Base-by-base conservation (phyloP, 1,140 invertebrate genomes). In the Pygmarrhopalites habei region DNA sequence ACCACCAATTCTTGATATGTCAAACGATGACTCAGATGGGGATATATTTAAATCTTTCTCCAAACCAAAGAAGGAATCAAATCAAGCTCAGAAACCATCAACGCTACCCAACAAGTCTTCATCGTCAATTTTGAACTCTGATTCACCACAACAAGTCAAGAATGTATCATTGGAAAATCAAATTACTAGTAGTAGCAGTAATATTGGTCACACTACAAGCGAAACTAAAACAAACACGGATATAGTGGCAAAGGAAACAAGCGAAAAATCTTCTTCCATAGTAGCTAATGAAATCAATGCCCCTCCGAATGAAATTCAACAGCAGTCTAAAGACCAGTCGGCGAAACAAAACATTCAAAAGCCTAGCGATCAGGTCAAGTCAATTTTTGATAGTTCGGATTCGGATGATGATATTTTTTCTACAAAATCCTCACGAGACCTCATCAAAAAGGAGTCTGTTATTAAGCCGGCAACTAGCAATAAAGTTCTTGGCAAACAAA, bases 341-440 rank as follows among this genome's bases (percentile, higher is more conserved):
- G 10, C 46, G 10, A 7, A 39, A 10, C 35, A 39, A 49, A 49
- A 49, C 5, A 7, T 49, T 49, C 7, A 15, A 23, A 49, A 49
- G 23, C 23, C 19, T 21, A 30, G 4, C 12, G 10, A 55, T 12
- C 14, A 30, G 4, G 28, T n/a, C 14, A 46, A 28, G 15, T 62
- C 60, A 4, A 32, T 43, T 10, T 58, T 62, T 57, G 51, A 58
- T 28, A 44, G 49, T 21, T 62, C 60, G 28, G 60, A 62, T 44
- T 62, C 60, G n/a, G 60, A 49, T 26, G 60, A 62, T 41, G 60
- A 62, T 58, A 21, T 62, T 3, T 62, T 62, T 41, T 62, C 60
- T 10, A 29, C 60, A 2, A 49, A 55, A 25, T 57, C n/a, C n/a
- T n/a, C n/a, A n/a, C n/a, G n/a, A n/a, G n/a, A n/a, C n/a, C n/a